A percentile compares a stretch with the other conserved stretches of the same genome.
phyloP scores from a whole-genome alignment of 37 sponge, comb jelly and placozoan genomes.

The Crambe crambe region DNA sequence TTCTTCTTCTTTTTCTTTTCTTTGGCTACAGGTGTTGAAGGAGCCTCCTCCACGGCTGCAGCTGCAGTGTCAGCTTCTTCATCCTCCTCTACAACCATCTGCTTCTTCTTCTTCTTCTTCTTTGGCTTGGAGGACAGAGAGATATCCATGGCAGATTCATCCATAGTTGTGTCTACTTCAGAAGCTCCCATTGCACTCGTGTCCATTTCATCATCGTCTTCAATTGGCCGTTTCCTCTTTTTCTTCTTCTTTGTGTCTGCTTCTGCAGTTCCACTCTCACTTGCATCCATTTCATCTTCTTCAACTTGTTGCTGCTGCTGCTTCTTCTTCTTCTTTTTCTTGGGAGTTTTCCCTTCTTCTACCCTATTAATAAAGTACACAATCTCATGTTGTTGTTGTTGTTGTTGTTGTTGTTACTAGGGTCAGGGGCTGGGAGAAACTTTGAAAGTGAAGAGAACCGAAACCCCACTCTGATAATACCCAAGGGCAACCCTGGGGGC shows the following conservation, averaged over 20 bases:
- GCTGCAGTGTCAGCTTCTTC: background rate
- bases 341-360: conserved; percentile 5
- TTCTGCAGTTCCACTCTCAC: conserved; percentile 58
- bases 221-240: background rate
- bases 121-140: conserved; percentile 44
- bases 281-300: conserved; percentile 34
- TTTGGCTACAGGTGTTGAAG: background rate
- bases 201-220: background rate
- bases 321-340: conserved; percentile 85
- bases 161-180: background rate
- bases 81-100: conserved; percentile 10
- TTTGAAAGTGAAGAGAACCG: too few species aligned
- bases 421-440: too few species aligned
- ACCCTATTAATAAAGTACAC: background rate
- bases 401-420: background rate
- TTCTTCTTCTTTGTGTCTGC: conserved; percentile 5
- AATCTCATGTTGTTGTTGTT: background rate
- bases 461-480: too few species aligned
- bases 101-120: conserved; percentile 81
- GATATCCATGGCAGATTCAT: too few species aligned
- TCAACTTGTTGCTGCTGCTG: conserved; percentile 21
- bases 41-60: background rate
- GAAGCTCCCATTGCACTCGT: background rate
- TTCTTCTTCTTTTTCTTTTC: background rate
- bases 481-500: too few species aligned